Evolutionary conservation across 2,888 invertebrate genomes (phyloP), one percentile per base, ranked within the genome.

Genomic region (Beris chalybata): DNA sequence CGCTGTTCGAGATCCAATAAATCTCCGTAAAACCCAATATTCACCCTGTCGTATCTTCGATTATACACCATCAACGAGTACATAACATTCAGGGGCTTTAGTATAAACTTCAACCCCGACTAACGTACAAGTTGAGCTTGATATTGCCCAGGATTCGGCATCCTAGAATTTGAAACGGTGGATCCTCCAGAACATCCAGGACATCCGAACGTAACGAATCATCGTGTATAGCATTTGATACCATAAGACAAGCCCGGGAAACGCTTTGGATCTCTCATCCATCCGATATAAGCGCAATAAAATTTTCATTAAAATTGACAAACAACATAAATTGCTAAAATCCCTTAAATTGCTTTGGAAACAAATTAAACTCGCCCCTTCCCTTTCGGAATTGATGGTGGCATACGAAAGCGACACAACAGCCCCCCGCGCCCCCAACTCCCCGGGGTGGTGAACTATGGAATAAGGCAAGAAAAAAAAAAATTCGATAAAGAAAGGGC

Each of bases 261-360:
- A 56, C 56, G 32, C 48, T 56, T 55, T 55, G 50, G 30, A 66
- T 67, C 57, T 67, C 57, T 65, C 59, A 67, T 67, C 66, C 48
- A 67, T 67, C 59, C 67, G 69, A 67, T 67, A 69, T 69, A 69
- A 69, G 67, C 67, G 69, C 67, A 72, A 72, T 72, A 72, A 72
- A 72, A 73, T 70, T 73, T 73, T 73, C 73, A 73, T 73, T 72
- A 73, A 72, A 71, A 73, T 72, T 72, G 73, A 72, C 73, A 73
- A 73, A 73, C 72, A 73, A 73, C 72, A 73, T 72, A 73, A 73
- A 73, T 73, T 73, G 71, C 69, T 71, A 70, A 71, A 73, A 73
- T 73, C 73, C 73, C 71, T 72, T 72, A 72, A 73, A 73, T 72
- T 72, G 72, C 72, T 73, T 73, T 70, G 73, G 68, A 71, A 73